These are phyloP conservation scores for Syritta pipiens DNA, from an alignment of 2,888 invertebrate genomes.

Conservation along the genomic window DNA sequence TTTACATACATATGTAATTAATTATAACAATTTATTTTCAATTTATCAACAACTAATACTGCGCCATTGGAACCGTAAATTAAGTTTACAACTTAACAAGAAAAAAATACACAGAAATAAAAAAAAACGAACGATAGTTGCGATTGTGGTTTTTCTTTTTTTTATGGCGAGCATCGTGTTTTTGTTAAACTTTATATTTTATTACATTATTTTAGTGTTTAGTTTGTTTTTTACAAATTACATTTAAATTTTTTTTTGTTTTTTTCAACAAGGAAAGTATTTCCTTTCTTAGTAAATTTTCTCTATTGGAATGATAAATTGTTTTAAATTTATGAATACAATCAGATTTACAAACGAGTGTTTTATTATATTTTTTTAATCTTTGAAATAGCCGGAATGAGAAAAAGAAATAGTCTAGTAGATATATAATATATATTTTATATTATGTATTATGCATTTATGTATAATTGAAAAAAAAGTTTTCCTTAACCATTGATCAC, in stretches of 20 bases:
- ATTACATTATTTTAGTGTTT: not conserved
- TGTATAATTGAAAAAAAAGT: conserved; percentile 19
- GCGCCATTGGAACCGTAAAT: conserved; percentile 45
- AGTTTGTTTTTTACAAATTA: conserved; percentile 13
- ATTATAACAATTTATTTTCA: not conserved
- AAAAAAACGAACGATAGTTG: too few species aligned
- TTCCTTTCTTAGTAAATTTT: conserved; percentile 48
- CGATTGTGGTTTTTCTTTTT: too few species aligned
- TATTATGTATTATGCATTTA: conserved; percentile 9
- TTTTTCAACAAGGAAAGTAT: conserved; percentile 13
- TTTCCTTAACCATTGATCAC: conserved; percentile 39
- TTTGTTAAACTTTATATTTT: not conserved
- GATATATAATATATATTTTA: not conserved
- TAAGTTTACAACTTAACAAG: conserved; percentile 28
- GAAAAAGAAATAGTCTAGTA: conserved; percentile 32
- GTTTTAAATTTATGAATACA: conserved; percentile 62
- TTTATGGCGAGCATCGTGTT: conserved; percentile 39
- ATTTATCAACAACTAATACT: conserved; percentile 27
- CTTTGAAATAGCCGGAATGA: conserved; percentile 61
- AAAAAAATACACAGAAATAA: not conserved
- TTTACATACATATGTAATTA: not conserved
- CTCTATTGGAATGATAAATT: conserved; percentile 65
- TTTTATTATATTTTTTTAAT: conserved; percentile 14
- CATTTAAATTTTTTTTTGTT: conserved; percentile 11
- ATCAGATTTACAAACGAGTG: conserved; percentile 51